Percentiles rank a stretch among this genome's conserved stretches.
These are phyloP conservation scores for Lophotriccus pileatus DNA, from an alignment of 2,797 vertebrate species.

Conservation along the genomic window DNA sequence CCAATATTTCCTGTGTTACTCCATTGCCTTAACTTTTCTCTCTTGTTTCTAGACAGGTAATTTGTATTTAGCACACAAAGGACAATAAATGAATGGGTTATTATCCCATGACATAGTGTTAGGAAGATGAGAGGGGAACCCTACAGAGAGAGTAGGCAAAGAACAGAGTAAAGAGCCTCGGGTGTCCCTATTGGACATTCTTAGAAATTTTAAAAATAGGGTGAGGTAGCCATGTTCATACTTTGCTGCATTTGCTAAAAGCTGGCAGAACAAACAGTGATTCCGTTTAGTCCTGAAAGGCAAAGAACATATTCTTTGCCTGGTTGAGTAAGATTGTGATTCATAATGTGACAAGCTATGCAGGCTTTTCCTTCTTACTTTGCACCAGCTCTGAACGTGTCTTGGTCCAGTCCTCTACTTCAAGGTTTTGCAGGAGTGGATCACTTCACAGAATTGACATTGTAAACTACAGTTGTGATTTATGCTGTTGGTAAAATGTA, in stretches of 20 bases:
- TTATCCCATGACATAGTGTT: neutral
- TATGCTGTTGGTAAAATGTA: neutral
- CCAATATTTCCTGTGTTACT: neutral
- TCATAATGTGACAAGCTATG: neutral
- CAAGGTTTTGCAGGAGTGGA: neutral
- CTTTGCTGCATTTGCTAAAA: neutral
- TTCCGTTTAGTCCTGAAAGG: neutral
- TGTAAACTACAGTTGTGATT: neutral
- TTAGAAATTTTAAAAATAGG: neutral
- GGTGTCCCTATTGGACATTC: neutral
- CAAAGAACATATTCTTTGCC: neutral
- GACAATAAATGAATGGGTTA: neutral
- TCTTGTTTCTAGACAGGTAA: neutral
- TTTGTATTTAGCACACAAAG: neutral
- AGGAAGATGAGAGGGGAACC: neutral
- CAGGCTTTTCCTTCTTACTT: neutral
- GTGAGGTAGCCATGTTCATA: neutral
- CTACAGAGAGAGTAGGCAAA: neutral
- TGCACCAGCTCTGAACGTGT: neutral
- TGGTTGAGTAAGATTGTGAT: neutral
- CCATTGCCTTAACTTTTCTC: neutral
- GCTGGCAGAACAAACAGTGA: neutral
- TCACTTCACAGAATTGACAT: neutral
- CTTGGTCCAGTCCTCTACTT: neutral
- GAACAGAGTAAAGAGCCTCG: neutral